Evolutionary conservation across 1,140 invertebrate genomes (phyloP).

Genomic region (Myzus persicae): DNA sequence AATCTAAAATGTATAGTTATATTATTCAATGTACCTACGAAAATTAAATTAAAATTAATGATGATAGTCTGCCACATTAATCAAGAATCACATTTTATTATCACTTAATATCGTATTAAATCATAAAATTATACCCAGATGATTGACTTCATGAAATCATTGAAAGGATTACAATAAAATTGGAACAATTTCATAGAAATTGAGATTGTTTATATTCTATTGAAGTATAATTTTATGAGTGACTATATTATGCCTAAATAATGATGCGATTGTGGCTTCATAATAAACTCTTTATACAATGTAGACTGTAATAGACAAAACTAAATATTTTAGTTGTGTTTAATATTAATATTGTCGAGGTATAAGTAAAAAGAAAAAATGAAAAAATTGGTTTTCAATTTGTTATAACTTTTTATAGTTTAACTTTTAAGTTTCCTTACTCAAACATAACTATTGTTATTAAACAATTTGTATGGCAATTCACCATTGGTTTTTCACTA

Average conservation of each 20-base stretch:
- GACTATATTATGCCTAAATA: background rate
- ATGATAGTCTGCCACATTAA: background rate
- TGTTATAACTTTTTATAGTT: too few species aligned
- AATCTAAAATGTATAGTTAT: background rate
- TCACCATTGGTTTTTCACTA: too few species aligned
- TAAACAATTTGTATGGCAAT: too few species aligned
- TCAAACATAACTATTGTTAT: too few species aligned
- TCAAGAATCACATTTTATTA: background rate
- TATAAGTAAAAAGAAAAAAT: background rate
- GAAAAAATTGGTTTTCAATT: too few species aligned
- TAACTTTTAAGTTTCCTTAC: too few species aligned
- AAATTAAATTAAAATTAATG: background rate
- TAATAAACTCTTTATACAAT: background rate
- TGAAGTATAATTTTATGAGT: background rate
- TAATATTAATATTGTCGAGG: background rate
- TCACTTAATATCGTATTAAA: background rate
- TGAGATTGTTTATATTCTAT: background rate
- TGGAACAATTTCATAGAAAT: background rate
- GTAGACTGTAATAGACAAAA: background rate
- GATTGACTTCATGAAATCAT: background rate
- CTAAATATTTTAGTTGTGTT: background rate
- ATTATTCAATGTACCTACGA: background rate
- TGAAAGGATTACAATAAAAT: background rate
- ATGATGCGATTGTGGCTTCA: background rate
- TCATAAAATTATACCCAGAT: background rate